phyloP scores from a whole-genome alignment of 2,797 vertebrate species.

The Parauchenoglanis ngamensis region DNA sequence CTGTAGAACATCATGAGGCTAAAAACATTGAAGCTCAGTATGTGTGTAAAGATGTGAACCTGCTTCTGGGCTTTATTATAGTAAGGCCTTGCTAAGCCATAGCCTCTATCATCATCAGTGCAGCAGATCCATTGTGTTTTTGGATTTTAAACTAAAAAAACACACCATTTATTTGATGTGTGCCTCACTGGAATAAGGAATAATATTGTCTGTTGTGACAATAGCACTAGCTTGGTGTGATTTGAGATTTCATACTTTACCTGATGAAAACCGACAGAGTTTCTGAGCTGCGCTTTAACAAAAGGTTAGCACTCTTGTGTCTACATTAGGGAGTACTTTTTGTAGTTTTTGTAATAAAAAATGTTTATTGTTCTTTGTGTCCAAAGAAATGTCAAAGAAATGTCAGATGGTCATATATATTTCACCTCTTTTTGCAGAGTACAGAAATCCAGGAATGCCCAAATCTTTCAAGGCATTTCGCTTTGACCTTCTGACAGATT shows the following conservation, averaged over 20 bases:
- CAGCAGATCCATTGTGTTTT: not conserved
- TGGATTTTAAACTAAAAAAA: constrained; percentile 50
- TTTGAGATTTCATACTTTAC: constrained; percentile 47
- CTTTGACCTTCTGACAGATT: constrained; percentile 21
- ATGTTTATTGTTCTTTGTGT: not conserved
- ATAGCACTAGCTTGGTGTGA: not conserved
- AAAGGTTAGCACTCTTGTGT: not conserved
- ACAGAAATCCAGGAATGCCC: constrained; percentile 12
- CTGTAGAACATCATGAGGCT: not conserved
- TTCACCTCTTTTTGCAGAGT: constrained; percentile 60
- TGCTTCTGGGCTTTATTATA: constrained; percentile 20
- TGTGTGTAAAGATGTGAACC: not conserved
- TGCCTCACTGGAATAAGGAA: constrained; percentile 21
- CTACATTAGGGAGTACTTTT: not conserved
- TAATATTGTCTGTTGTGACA: constrained; percentile 32
- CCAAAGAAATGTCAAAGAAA: constrained; percentile 79
- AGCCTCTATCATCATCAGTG: not conserved
- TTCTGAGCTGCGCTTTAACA: not conserved
- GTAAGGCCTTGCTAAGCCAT: not conserved
- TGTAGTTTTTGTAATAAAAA: constrained; percentile 43
- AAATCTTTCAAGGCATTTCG: constrained; percentile 12
- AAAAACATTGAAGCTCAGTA: constrained; percentile 1
- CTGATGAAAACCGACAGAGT: not conserved
- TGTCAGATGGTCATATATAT: constrained; percentile 76
- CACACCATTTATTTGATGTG: constrained; percentile 21